A percentile compares a stretch with the other conserved stretches of the same genome.
phyloP scores from a whole-genome alignment of 2,888 invertebrate species.

The Noctuana brunneofusca region DNA sequence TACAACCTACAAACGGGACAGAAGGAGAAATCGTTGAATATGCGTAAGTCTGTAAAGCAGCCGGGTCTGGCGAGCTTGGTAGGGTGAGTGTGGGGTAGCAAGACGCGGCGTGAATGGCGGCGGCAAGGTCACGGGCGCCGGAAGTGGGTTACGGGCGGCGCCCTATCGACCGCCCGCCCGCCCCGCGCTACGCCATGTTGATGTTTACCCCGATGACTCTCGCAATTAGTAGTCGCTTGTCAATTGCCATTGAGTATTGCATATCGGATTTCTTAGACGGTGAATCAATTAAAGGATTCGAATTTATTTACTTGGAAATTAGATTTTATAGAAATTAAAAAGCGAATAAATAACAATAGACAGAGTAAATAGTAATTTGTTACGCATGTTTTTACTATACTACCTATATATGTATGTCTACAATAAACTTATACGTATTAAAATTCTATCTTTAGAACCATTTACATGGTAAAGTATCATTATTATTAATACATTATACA shows the following conservation, averaged over 20 bases:
- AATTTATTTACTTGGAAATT: not conserved
- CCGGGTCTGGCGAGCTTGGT: slow-evolving; percentile 31
- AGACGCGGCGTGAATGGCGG: slow-evolving; percentile 78
- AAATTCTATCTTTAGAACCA: no score
- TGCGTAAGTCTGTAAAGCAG: slow-evolving; percentile 60
- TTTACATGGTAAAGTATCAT: no score
- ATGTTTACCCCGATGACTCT: slow-evolving; percentile 29
- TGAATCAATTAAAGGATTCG: not conserved
- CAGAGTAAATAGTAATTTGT: no score
- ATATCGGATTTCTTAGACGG: slow-evolving; percentile 7
- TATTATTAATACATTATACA: no score
- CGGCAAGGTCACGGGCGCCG: slow-evolving; percentile 81
- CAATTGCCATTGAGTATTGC: slow-evolving; percentile 41
- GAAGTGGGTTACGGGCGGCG: slow-evolving; percentile 82
- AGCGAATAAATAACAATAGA: no score
- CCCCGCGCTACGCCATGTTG: slow-evolving; percentile 37
- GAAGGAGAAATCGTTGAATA: slow-evolving; percentile 42
- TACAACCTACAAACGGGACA: slow-evolving; percentile 14
- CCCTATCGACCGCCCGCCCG: slow-evolving; percentile 70
- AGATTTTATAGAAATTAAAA: no score
- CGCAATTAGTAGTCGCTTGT: slow-evolving; percentile 33
- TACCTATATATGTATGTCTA: no score
- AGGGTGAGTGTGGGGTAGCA: slow-evolving; percentile 49
- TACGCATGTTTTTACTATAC: no score
- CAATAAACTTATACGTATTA: no score